Base-by-base conservation (phyloP, 2,888 invertebrate species). In the Sclerodermus sp. region DNA sequence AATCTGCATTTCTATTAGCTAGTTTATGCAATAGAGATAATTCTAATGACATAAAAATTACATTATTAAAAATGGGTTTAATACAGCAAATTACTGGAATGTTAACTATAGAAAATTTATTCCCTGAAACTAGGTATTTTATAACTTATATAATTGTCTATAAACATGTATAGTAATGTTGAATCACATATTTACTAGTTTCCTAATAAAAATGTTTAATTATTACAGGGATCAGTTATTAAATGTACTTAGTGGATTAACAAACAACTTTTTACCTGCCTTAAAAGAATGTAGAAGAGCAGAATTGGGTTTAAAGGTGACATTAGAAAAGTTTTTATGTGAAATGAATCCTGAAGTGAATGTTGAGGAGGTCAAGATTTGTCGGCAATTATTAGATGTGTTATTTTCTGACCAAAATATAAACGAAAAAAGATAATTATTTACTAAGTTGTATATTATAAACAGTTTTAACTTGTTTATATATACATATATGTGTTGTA, bases 1-100 rank as follows among this genome's bases (percentile, higher is more conserved):
- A 91, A 78, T 83, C 88, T 0, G 84, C 88, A 9, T 92, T 93
- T 77, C 79, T 93, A 45, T 74, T 91, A 39, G 79, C 82, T 0
- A 79, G 85, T 14, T 74, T 92, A 10, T 85, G 86, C 47, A 75
- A 60, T 38, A 64, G 58, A 49, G 74, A 76, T 4, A 67, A 71
- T 49, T 49, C 51, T 0, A 57, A 66, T 38, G 47, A 64, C 12
- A 39, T 76, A 12, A 74, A 73, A 49, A 57, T 57, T 15, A 73
- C 62, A 12, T 55, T 77, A 1, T 64, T 73, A 6, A 76, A 74
- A 54, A 77, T 77, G 76, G 77, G 77, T 14, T 53, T 77, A 10
- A 64, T 77, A n/a, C 74, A 77, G 45, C 77, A 76, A 58, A 62
- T 60, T 1, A 65, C 70, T 23, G 73, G 68, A 18, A 51, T 75